Conservation (phyloP, 2,888 invertebrate genomes). For the Eilema caniola region DNA sequence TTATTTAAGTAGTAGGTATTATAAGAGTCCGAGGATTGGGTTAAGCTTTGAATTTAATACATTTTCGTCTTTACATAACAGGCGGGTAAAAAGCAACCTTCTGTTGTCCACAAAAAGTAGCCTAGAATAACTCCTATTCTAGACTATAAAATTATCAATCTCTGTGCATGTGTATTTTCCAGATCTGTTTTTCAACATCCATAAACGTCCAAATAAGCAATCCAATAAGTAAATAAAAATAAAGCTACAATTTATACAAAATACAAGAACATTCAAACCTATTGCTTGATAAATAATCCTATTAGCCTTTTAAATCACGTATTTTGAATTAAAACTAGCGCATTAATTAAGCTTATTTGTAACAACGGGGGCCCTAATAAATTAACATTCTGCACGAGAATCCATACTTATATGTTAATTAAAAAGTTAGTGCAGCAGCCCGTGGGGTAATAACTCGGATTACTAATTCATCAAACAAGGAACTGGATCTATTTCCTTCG, state of each 20-base stretch:
- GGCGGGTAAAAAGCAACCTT: too few species aligned
- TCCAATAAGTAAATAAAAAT: too few species aligned
- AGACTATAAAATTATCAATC: background rate
- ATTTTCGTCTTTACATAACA: too few species aligned
- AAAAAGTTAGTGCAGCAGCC: slow-evolving; percentile 10
- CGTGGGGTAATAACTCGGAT: slow-evolving; percentile 14
- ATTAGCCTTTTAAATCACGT: slow-evolving; percentile 3
- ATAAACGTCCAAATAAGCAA: background rate
- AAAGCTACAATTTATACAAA: too few species aligned
- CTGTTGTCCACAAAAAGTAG: too few species aligned
- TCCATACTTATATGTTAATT: slow-evolving; percentile 26
- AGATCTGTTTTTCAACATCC: background rate
- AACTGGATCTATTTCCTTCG: slow-evolving; percentile 15
- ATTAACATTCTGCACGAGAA: slow-evolving; percentile 27
- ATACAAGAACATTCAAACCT: slow-evolving; percentile 22
- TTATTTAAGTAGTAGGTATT: too few species aligned
- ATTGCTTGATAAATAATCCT: slow-evolving; percentile 22
- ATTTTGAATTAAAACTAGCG: slow-evolving; percentile 11
- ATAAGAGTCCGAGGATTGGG: too few species aligned
- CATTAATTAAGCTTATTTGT: slow-evolving; percentile 22
- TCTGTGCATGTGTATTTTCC: background rate
- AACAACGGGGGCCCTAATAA: slow-evolving; percentile 15
- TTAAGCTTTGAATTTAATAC: too few species aligned
- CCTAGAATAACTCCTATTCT: too few species aligned
- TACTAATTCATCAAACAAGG: slow-evolving; percentile 21